phyloP scores from a whole-genome alignment of 2,888 invertebrate species.

The Eudemis profundana region DNA sequence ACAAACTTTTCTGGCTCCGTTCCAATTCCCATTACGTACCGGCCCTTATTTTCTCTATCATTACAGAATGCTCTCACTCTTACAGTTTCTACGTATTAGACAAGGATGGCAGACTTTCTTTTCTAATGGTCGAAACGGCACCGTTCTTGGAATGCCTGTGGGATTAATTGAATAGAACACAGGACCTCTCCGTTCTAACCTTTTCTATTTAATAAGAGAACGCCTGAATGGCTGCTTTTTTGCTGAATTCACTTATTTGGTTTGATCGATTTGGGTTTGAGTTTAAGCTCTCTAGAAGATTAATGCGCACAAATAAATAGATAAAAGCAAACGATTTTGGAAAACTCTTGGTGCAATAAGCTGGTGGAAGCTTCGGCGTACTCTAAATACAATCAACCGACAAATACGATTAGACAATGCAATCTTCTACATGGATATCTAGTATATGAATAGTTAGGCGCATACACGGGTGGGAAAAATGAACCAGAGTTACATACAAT shows the following conservation, averaged over 20 bases:
- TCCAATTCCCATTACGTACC: conserved; percentile 29
- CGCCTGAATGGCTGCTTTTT: conserved; percentile 12
- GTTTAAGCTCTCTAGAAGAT: conserved; percentile 10
- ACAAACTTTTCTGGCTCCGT: conserved; percentile 25
- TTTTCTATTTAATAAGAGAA: conserved; percentile 30
- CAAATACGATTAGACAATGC: too few relatives aligned
- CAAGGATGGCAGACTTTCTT: not conserved
- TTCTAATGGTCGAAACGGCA: not conserved
- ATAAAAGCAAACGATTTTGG: not conserved
- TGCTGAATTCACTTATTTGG: conserved; percentile 27
- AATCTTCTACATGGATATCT: too few relatives aligned
- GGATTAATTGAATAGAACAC: conserved; percentile 29
- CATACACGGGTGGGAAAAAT: too few relatives aligned
- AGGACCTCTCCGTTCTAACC: conserved; percentile 21
- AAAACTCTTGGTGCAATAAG: not conserved
- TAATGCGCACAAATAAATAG: not conserved
- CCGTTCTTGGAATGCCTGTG: not conserved
- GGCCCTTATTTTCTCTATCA: not conserved
- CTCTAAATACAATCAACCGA: too few relatives aligned
- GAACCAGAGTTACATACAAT: too few relatives aligned
- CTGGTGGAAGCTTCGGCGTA: too few relatives aligned
- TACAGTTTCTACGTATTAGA: not conserved
- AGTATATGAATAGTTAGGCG: too few relatives aligned
- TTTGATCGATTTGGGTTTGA: conserved; percentile 16
- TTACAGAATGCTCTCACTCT: conserved; percentile 6